Evolutionary conservation across 2,888 invertebrate species (phyloP).

Genomic region (Molorchus minor): DNA sequence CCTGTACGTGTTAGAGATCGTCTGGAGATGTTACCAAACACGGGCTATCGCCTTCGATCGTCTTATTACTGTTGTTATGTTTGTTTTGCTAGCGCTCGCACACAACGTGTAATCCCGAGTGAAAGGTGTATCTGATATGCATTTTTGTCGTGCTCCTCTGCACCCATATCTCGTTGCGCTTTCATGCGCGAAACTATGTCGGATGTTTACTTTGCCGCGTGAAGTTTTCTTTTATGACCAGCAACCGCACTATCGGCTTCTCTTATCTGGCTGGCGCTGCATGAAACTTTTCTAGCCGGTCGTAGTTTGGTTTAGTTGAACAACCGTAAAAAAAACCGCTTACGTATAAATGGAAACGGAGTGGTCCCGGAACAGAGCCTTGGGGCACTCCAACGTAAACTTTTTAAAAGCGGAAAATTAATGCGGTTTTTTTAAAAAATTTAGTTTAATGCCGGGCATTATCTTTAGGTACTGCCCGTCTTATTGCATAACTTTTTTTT

Average conservation of each 20-base stretch:
- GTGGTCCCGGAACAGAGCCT: too few relatives aligned
- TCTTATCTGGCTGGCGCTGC: too few relatives aligned
- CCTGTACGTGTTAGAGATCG: background rate
- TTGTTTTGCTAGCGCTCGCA: constrained; percentile 21
- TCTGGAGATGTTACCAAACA: constrained; percentile 8
- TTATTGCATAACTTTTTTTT: too few relatives aligned
- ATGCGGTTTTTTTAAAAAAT: too few relatives aligned
- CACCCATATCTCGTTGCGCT: background rate
- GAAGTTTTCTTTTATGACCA: background rate
- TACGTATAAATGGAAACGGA: too few relatives aligned
- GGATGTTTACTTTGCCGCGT: background rate
- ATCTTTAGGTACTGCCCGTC: too few relatives aligned
- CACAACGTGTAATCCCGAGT: constrained; percentile 28
- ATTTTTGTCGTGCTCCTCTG: constrained; percentile 6
- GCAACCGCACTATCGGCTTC: background rate
- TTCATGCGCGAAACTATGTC: background rate
- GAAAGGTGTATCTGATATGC: constrained; percentile 32
- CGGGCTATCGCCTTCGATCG: constrained; percentile 15
- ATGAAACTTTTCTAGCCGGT: too few relatives aligned
- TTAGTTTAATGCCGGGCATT: too few relatives aligned
- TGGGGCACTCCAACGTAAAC: too few relatives aligned
- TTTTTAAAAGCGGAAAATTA: too few relatives aligned
- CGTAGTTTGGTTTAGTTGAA: too few relatives aligned
- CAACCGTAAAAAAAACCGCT: too few relatives aligned
- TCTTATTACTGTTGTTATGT: constrained; percentile 27